phyloP scores from a whole-genome alignment of 2,888 invertebrate species.

The Archips crataeganus region DNA sequence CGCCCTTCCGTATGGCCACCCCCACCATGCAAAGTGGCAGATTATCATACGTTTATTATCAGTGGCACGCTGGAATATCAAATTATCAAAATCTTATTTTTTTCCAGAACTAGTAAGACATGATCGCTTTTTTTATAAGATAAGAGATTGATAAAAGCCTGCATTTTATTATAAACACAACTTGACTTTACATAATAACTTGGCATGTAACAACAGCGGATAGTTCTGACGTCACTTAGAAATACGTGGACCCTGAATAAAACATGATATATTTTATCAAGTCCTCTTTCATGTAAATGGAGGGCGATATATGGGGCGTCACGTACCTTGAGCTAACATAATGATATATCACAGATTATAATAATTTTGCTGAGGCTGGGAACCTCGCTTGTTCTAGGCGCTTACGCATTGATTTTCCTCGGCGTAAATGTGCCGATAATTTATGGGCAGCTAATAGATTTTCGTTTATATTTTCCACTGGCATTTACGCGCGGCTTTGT shows the following conservation, averaged over 20 bases:
- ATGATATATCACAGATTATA: constrained; percentile 39
- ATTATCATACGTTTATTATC: no score
- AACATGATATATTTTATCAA: constrained; percentile 39
- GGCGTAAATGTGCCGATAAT: background rate
- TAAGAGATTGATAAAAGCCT: no score
- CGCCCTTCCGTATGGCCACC: no score
- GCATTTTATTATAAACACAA: no score
- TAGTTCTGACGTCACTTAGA: constrained; percentile 11
- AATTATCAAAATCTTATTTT: no score
- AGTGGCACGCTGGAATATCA: no score
- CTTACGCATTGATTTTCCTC: constrained; percentile 5
- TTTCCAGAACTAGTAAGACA: no score
- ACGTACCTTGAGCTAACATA: constrained; percentile 37
- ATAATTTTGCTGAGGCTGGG: constrained; percentile 26
- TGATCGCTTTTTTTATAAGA: no score
- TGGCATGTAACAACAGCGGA: background rate
- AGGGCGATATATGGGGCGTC: constrained; percentile 34
- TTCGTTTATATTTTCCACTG: background rate
- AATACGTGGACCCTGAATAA: constrained; percentile 35
- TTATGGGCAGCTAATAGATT: background rate
- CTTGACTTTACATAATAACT: background rate
- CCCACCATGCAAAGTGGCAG: no score
- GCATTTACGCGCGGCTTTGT: no score
- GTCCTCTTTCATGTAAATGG: constrained; percentile 39
- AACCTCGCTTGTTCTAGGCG: background rate